Conservation (phyloP, 1,140 invertebrate genomes). For the Venustaconcha ellipsiformis region DNA sequence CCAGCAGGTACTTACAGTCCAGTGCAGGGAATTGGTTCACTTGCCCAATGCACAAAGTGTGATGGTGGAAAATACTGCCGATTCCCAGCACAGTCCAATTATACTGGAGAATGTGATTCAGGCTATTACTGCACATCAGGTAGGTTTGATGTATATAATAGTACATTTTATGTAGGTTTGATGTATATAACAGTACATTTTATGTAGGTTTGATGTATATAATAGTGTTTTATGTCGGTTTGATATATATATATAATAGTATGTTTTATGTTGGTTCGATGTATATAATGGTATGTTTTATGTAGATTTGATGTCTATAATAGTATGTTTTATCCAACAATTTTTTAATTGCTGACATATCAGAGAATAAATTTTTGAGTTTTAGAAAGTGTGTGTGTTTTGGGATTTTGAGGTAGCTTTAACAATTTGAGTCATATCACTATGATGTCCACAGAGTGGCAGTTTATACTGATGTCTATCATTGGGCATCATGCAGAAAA, state of each 20-base stretch:
- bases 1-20: constrained; percentile 65
- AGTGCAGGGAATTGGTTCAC: constrained; percentile 39
- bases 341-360: not conserved
- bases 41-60: constrained; percentile 61
- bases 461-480: too few relatives aligned
- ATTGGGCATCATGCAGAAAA: too few relatives aligned
- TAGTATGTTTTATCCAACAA: not conserved
- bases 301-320: not conserved
- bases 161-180: not conserved
- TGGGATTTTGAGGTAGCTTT: too few relatives aligned
- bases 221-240: constrained; percentile 30
- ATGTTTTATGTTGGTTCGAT: not conserved
- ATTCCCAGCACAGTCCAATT: constrained; percentile 38
- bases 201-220: not conserved
- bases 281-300: too few relatives aligned
- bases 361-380: not conserved
- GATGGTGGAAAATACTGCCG: constrained; percentile 63
- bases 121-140: constrained; percentile 64
- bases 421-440: too few relatives aligned
- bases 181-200: too few relatives aligned
- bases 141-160: constrained; percentile 26
- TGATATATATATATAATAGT: not conserved
- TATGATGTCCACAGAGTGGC: too few relatives aligned
- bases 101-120: constrained; percentile 51
- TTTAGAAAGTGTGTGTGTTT: not conserved